Evolutionary conservation across 2,888 invertebrate species (phyloP), one percentile per base, ranked within the genome.

Genomic region (Acrobasis repandana): DNA sequence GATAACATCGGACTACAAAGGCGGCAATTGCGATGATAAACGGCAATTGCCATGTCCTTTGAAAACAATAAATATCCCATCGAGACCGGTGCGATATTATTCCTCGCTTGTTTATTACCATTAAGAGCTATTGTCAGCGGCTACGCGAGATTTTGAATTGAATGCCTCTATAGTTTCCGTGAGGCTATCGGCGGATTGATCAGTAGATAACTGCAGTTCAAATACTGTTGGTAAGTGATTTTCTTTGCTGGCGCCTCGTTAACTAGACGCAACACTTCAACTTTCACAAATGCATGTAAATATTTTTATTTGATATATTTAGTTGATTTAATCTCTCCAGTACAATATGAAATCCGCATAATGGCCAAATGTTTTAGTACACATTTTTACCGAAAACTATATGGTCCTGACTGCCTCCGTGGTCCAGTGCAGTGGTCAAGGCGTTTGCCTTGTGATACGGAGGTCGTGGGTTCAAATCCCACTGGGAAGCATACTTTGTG

Each of bases 1-100:
- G 89, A 90, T 89, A 90, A 83, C 78, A 86, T 88, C 86, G 79
- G 80, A 88, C 85, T 86, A 90, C 90, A 90, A 90, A 90, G 87
- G 88, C 89, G 87, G 87, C 84, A 85, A 86, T 86, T 86, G 83
- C 80, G 76, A 77, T 89, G 89, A 90, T 90, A 89, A 90, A 90
- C 86, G 88, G 88, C 89, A 85, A 90, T 90, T 88, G 89, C 88
- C 83, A 87, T 88, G 89, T 88, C 88, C 84, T 85, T 78, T 76
- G 77, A 75, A 73, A 76, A 86, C 87, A 88, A 90, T 90, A 89
- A 88, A 89, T 88, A 85, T 80, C 76, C 75, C 82, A 83, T 82
- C 83, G 80, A 80, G 80, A 79, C 76, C 77, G 75, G 85, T 86
- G 85, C 84, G 81, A 88, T 89, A 89, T 85, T 90, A 88, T 85